Conservation (phyloP, 2,797 vertebrate species). For the Hozukius guyotensis region DNA sequence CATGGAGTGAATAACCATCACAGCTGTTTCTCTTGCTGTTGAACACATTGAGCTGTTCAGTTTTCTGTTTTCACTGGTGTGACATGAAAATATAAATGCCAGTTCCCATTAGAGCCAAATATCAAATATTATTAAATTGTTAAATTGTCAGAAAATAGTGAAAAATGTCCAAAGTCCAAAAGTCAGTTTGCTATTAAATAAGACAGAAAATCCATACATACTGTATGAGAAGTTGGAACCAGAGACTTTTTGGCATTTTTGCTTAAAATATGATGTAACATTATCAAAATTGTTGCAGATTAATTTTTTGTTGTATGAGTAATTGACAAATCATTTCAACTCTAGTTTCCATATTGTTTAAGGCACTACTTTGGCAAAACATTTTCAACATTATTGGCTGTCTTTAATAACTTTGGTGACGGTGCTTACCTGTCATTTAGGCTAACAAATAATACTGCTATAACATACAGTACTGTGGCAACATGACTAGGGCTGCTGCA, state of each 20-base stretch:
- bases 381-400: no score
- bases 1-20: slow-evolving; percentile 2
- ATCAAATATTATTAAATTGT: background rate
- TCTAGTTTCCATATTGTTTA: background rate
- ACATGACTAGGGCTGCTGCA: background rate
- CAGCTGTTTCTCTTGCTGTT: slow-evolving; percentile 6
- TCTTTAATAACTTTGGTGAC: background rate
- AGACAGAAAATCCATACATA: background rate
- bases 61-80: background rate
- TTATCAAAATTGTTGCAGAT: background rate
- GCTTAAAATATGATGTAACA: background rate
- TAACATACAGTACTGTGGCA: background rate
- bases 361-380: background rate
- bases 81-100: background rate
- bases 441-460: background rate
- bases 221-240: background rate
- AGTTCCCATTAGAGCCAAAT: background rate
- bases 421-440: background rate
- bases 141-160: background rate
- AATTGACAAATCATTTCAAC: background rate
- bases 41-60: background rate
- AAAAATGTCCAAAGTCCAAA: background rate
- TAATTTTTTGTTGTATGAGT: background rate
- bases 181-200: background rate
- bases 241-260: background rate